These are phyloP conservation scores for Remorina albescens DNA, from an alignment of 2,797 vertebrate species.

Conservation along the genomic window DNA sequence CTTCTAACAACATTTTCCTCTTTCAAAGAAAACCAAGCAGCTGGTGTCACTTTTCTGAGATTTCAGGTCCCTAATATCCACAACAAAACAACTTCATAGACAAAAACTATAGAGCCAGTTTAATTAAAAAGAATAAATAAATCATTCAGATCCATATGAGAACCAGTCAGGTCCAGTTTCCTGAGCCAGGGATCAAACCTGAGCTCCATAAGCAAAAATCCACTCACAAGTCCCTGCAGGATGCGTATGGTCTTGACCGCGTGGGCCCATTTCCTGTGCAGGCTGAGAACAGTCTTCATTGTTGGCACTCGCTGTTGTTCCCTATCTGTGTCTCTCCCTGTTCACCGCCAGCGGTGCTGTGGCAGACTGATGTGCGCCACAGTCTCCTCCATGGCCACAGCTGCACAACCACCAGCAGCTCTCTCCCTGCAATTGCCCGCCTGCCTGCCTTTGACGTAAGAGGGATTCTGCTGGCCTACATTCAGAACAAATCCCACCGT, in stretches of 20 bases:
- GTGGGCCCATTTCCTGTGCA: constrained; percentile 92
- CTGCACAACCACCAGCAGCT: constrained; percentile 80
- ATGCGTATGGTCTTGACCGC: constrained; percentile 91
- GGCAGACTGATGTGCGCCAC: constrained; percentile 66
- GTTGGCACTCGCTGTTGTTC: constrained; percentile 30
- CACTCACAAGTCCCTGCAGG: constrained; percentile 92
- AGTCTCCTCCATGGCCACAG: constrained; percentile 77
- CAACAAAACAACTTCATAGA: constrained; percentile 10
- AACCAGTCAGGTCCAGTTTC: constrained; percentile 11
- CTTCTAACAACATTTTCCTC: no score
- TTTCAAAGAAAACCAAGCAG: no score
- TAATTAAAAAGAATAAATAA: background rate
- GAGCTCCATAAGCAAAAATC: constrained; percentile 21
- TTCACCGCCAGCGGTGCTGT: constrained; percentile 72
- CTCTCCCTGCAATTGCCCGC: constrained; percentile 83
- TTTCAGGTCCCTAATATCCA: constrained; percentile 3
- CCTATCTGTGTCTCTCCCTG: constrained; percentile 55
- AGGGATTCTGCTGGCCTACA: constrained; percentile 95
- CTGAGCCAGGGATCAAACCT: constrained; percentile 23
- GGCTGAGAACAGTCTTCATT: constrained; percentile 90
- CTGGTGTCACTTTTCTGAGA: constrained; percentile 9
- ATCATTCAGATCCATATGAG: background rate
- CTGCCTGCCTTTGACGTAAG: constrained; percentile 89
- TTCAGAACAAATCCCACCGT: constrained; percentile 91
- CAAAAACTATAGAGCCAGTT: background rate